Evolutionary conservation across 53 echinoderm and acorn worm genomes (phyloP).

Genomic region (Crossaster papposus): DNA sequence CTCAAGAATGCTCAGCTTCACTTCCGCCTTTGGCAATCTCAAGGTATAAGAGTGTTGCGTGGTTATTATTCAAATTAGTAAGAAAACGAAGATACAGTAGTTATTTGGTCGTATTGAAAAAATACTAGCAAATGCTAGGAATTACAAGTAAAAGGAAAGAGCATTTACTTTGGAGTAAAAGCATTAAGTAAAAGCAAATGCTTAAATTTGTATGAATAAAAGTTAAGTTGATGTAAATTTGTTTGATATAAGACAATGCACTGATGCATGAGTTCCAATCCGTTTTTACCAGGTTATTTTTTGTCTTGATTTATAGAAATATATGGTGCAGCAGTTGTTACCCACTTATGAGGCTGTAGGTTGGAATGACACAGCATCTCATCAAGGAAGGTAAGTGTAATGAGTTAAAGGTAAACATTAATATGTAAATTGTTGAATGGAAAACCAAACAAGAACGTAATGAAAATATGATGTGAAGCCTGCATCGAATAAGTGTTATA

Average conservation of each 20-base stretch:
- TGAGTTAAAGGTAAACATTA: neutral
- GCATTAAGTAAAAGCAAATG: too few species aligned
- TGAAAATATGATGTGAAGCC: neutral
- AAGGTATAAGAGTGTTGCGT: slow-evolving; percentile 60
- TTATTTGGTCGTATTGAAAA: too few species aligned
- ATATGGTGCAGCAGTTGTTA: slow-evolving; percentile 69
- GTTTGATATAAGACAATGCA: neutral
- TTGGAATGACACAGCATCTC: slow-evolving; percentile 71
- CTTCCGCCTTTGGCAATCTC: slow-evolving; percentile 78
- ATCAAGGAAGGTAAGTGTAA: slow-evolving; percentile 56
- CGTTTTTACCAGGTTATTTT: neutral
- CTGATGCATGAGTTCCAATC: too few species aligned
- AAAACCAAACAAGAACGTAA: neutral
- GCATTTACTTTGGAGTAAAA: too few species aligned
- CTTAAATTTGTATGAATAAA: too few species aligned
- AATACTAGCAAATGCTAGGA: too few species aligned
- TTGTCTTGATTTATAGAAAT: slow-evolving; percentile 62
- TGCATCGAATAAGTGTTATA: too few species aligned
- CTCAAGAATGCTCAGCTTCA: slow-evolving; percentile 76
- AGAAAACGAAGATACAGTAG: too few species aligned
- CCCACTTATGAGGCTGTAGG: slow-evolving; percentile 71
- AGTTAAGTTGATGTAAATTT: neutral
- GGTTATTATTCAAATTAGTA: neutral
- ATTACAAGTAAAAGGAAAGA: neutral
- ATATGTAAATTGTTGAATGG: neutral